Conservation (phyloP, 2,888 invertebrate species). For the Drosophila borealis region DNA sequence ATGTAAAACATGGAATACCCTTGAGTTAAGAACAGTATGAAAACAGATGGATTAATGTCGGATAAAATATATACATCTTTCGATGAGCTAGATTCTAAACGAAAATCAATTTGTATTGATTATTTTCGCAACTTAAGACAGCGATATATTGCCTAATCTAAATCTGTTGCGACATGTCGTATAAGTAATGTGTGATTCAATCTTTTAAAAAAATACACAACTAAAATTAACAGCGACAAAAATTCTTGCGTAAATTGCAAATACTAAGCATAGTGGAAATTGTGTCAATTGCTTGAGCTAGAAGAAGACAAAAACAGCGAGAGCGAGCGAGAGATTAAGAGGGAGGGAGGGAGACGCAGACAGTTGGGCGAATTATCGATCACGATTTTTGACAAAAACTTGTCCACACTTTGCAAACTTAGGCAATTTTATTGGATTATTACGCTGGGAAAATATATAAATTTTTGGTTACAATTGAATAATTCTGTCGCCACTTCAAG, state of each 20-base stretch:
- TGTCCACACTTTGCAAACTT: constrained; percentile 41
- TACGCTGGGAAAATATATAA: constrained; percentile 5
- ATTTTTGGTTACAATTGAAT: constrained; percentile 36
- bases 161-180: constrained; percentile 38
- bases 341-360: not conserved
- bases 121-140: too few species aligned
- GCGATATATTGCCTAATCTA: constrained; percentile 2
- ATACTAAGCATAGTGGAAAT: constrained; percentile 42
- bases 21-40: too few species aligned
- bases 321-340: not conserved
- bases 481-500: constrained; percentile 24
- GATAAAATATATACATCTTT: too few species aligned
- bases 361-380: constrained; percentile 41
- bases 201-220: constrained; percentile 28
- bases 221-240: constrained; percentile 31
- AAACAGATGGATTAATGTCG: too few species aligned
- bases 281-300: constrained; percentile 37
- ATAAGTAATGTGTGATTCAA: constrained; percentile 52
- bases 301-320: constrained; percentile 5
- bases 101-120: too few species aligned
- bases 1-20: too few species aligned
- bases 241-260: constrained; percentile 49
- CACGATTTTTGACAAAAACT: constrained; percentile 50
- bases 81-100: too few species aligned
- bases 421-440: constrained; percentile 53